These are phyloP conservation scores for Nipponacmea schrenckii DNA, from an alignment of 2,888 invertebrate genomes.

Conservation along the genomic window DNA sequence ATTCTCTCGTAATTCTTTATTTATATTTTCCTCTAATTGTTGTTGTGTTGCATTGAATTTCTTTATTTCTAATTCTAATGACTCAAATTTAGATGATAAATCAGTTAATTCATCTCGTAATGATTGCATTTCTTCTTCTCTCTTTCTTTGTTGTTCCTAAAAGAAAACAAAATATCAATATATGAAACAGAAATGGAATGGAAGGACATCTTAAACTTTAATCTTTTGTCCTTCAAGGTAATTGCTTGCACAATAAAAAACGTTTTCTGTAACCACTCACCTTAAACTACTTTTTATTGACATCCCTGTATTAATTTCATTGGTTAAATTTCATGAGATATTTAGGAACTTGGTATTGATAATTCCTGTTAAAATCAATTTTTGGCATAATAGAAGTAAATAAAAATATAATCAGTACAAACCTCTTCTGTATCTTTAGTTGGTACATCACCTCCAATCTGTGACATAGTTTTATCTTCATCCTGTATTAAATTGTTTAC, in stretches of 20 bases:
- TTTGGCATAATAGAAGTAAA: no score
- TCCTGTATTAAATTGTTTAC: constrained; percentile 41
- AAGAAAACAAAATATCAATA: constrained; percentile 13
- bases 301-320: no score
- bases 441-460: constrained; percentile 51
- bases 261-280: no score
- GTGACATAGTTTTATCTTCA: constrained; percentile 58
- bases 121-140: constrained; percentile 61
- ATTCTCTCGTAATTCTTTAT: constrained; percentile 67
- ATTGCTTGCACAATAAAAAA: no score
- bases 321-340: no score
- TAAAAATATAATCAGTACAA: no score
- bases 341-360: no score
- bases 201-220: no score
- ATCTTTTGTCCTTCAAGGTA: background rate
- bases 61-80: constrained; percentile 57
- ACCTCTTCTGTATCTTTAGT: constrained; percentile 63
- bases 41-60: constrained; percentile 60
- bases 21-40: constrained; percentile 63
- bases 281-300: no score
- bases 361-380: no score
- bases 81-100: constrained; percentile 55
- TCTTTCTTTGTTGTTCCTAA: constrained; percentile 61
- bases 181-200: no score
- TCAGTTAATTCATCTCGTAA: constrained; percentile 57